Percentiles rank a stretch among this genome's conserved stretches.
phyloP scores from a whole-genome alignment of 2,797 vertebrate genomes.

The Linurgus olivaceus region DNA sequence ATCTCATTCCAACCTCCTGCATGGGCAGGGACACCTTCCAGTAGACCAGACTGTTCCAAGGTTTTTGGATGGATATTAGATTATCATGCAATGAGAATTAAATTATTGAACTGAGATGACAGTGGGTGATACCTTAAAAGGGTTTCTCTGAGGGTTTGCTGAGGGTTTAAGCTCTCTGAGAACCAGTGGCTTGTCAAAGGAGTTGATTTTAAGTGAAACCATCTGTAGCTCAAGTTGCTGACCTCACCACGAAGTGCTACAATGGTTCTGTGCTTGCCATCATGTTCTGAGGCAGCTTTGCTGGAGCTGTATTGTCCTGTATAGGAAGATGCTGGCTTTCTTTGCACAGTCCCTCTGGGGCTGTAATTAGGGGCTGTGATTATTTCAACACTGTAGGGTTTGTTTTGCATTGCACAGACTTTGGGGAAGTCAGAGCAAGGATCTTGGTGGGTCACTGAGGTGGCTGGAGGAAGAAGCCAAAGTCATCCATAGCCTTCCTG shows the following conservation, averaged over 20 bases:
- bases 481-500: background rate
- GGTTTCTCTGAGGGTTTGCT: background rate
- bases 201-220: background rate
- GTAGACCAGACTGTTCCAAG: background rate
- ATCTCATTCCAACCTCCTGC: background rate
- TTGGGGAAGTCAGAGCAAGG: background rate
- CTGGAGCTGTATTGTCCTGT: rapidly evolving
- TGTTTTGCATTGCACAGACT: background rate
- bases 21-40: background rate
- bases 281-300: background rate
- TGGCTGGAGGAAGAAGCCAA: background rate
- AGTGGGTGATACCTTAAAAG: background rate
- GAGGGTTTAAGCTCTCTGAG: background rate
- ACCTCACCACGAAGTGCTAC: background rate
- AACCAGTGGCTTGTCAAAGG: background rate
- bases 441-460: background rate
- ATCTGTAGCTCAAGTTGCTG: background rate
- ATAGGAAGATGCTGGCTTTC: background rate
- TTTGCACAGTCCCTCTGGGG: background rate
- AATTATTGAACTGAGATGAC: background rate
- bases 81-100: background rate
- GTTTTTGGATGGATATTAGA: background rate
- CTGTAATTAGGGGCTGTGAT: background rate
- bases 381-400: background rate
- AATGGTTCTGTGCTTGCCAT: background rate